Evolutionary conservation across 2,888 invertebrate genomes (phyloP).

Genomic region (Acleris cristana): DNA sequence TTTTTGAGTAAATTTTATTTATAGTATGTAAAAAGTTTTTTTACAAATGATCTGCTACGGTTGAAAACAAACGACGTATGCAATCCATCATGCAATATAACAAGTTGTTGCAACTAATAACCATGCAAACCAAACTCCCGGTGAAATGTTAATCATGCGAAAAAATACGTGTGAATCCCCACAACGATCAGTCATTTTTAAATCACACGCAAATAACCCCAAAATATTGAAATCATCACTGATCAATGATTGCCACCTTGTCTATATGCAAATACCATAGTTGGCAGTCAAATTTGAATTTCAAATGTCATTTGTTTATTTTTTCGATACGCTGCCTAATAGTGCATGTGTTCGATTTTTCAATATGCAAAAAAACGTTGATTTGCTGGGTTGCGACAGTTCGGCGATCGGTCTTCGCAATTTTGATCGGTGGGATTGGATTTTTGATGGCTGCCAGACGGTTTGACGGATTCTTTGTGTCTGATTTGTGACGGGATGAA

Average conservation of each 20-base stretch:
- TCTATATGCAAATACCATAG: conserved; percentile 78
- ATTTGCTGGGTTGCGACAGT: conserved; percentile 52
- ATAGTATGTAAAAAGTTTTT: too few relatives aligned
- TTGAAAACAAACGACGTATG: too few relatives aligned
- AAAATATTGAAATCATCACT: conserved; percentile 66
- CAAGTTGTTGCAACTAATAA: too few relatives aligned
- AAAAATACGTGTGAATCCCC: conserved; percentile 52
- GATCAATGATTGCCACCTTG: conserved; percentile 72
- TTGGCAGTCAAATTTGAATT: conserved; percentile 74
- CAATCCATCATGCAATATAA: too few relatives aligned
- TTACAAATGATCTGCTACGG: too few relatives aligned
- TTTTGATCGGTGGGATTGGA: conserved; percentile 54
- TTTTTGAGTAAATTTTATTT: too few relatives aligned
- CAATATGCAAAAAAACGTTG: conserved; percentile 64
- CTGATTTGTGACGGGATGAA: conserved; percentile 40
- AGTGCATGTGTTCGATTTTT: conserved; percentile 58
- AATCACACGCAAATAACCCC: conserved; percentile 53
- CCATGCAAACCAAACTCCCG: conserved; percentile 2
- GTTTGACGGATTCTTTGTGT: conserved; percentile 42
- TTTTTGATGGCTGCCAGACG: conserved; percentile 68
- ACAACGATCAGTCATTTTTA: conserved; percentile 49
- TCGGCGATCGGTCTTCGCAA: conserved; percentile 48
- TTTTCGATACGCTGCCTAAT: conserved; percentile 72
- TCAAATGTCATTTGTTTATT: conserved; percentile 76
- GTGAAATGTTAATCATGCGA: conserved; percentile 12